Evolutionary conservation across 2,113 vertebrate species (phyloP).

Genomic region (Pleuronectes platessa): DNA sequence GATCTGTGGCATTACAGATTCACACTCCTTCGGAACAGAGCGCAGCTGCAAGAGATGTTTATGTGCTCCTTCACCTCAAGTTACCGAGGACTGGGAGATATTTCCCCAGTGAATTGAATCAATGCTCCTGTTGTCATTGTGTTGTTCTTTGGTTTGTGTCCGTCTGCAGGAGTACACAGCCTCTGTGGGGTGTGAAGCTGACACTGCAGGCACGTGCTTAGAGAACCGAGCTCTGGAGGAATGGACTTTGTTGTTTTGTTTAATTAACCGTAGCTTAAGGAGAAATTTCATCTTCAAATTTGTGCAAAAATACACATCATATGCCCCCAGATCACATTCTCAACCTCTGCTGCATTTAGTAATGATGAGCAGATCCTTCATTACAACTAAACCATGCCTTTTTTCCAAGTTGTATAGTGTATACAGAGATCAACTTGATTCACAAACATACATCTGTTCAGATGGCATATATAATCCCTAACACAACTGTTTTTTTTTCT

Average conservation of each 20-base stretch:
- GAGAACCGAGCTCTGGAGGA: neutral
- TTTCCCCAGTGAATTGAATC: slow-evolving; percentile 15
- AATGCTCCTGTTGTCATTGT: slow-evolving; percentile 36
- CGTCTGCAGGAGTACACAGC: slow-evolving; percentile 33
- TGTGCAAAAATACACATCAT: neutral
- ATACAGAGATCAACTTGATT: too few species aligned
- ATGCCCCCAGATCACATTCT: neutral
- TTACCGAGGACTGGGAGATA: slow-evolving; percentile 44
- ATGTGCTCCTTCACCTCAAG: slow-evolving; percentile 42
- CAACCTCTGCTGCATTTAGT: neutral
- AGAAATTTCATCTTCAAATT: neutral
- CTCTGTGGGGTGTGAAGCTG: neutral
- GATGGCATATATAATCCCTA: too few species aligned
- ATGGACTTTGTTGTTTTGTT: neutral
- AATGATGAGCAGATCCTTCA: too few species aligned
- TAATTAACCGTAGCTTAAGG: neutral
- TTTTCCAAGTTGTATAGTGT: neutral
- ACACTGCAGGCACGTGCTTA: slow-evolving; percentile 13
- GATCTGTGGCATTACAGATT: neutral
- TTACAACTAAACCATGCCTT: neutral
- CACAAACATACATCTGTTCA: neutral
- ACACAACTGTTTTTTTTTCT: too few species aligned
- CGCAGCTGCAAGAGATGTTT: slow-evolving; percentile 41
- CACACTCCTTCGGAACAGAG: slow-evolving; percentile 11
- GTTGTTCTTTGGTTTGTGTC: slow-evolving; percentile 44